A percentile compares a stretch with the other conserved stretches of the same genome.
These are phyloP conservation scores for Neodontobutis hainanensis DNA, from an alignment of 2,113 vertebrate genomes.

Conservation along the genomic window DNA sequence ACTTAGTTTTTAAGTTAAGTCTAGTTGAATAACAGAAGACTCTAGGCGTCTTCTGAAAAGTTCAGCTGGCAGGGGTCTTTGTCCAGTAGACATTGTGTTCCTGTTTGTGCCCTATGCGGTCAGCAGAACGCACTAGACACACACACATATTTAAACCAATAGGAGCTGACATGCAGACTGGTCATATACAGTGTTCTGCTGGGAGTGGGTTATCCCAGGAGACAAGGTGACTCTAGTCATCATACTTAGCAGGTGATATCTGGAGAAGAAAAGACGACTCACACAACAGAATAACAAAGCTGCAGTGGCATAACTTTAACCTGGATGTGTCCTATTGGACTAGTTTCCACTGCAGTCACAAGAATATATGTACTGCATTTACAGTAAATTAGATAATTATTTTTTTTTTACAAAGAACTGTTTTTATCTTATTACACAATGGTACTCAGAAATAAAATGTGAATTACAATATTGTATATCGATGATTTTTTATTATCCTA, in stretches of 20 bases:
- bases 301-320: constrained; percentile 11
- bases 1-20: background rate
- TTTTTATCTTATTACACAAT: background rate
- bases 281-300: constrained; percentile 7
- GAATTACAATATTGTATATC: too few species aligned
- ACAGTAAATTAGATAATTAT: background rate
- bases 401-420: too few species aligned
- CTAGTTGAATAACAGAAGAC: background rate
- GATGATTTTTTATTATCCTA: too few species aligned
- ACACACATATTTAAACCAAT: constrained; percentile 3
- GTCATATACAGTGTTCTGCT: constrained; percentile 36
- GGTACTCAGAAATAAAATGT: too few species aligned
- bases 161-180: constrained; percentile 22
- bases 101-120: constrained; percentile 24
- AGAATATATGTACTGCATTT: background rate
- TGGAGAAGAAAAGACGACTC: constrained; percentile 26
- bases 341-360: background rate
- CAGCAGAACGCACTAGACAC: background rate
- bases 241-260: constrained; percentile 28
- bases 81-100: constrained; percentile 1
- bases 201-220: constrained; percentile 41
- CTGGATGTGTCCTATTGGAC: background rate
- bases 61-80: background rate
- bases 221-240: constrained; percentile 61
- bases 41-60: too few species aligned